Conservation (phyloP, 2,888 invertebrate genomes). For the Meteorus cinctellus region DNA sequence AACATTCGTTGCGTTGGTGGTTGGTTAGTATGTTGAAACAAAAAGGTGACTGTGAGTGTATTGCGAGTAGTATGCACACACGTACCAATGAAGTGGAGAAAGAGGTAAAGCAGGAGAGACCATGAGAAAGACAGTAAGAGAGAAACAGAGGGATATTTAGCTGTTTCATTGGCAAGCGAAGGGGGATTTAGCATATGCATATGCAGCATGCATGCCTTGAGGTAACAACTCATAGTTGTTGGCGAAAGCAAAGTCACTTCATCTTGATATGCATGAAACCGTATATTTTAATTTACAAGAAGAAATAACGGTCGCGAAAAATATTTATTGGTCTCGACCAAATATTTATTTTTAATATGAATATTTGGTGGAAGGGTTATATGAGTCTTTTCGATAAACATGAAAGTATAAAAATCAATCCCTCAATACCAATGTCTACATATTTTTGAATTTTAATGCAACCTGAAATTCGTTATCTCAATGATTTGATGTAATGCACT, state of each 20-base stretch:
- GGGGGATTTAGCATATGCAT: slow-evolving; percentile 62
- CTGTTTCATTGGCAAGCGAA: slow-evolving; percentile 39
- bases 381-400: too few relatives aligned
- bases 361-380: background rate
- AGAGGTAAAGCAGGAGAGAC: background rate
- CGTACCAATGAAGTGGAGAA: slow-evolving; percentile 26
- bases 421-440: too few relatives aligned
- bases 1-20: slow-evolving; percentile 16
- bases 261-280: slow-evolving; percentile 65
- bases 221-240: slow-evolving; percentile 68
- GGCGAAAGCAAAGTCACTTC: slow-evolving; percentile 57
- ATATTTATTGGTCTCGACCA: slow-evolving; percentile 4
- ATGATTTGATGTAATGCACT: too few relatives aligned
- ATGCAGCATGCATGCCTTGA: slow-evolving; percentile 68
- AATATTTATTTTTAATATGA: slow-evolving; percentile 5
- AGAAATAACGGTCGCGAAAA: slow-evolving; percentile 42
- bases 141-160: slow-evolving; percentile 30
- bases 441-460: too few relatives aligned
- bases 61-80: slow-evolving; percentile 21
- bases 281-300: slow-evolving; percentile 59
- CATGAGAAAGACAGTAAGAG: background rate
- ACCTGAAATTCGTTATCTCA: too few relatives aligned
- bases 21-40: background rate
- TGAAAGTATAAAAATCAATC: too few relatives aligned
- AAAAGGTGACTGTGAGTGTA: background rate